These are phyloP conservation scores for Motacilla tschutschensis DNA, from an alignment of 2,113 vertebrate genomes.

Conservation along the genomic window DNA sequence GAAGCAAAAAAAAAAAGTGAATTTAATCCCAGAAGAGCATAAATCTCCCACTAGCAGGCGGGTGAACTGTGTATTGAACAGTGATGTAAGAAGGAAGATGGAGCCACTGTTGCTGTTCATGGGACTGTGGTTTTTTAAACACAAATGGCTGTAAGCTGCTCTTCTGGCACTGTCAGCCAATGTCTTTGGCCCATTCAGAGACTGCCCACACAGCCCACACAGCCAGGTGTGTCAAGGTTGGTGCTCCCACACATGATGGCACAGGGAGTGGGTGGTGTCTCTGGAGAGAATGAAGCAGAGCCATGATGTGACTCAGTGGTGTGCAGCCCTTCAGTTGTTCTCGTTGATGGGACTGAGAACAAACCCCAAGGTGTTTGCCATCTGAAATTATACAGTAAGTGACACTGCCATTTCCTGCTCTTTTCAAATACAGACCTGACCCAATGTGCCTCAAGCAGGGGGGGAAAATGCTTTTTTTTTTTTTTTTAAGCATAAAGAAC, in stretches of 20 bases:
- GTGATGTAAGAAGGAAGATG: background rate
- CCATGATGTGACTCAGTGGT: rapidly evolving
- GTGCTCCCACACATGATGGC: background rate
- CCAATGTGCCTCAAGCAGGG: background rate
- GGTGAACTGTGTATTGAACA: background rate
- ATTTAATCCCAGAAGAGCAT: background rate
- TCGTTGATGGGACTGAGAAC: background rate
- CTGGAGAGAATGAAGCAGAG: background rate
- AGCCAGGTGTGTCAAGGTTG: background rate
- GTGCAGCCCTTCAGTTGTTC: background rate
- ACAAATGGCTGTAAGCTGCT: background rate
- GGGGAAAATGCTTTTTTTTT: rapidly evolving
- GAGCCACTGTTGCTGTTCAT: background rate
- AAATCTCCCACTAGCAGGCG: background rate
- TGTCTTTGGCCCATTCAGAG: background rate
- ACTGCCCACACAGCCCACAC: rapidly evolving
- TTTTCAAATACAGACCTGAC: background rate
- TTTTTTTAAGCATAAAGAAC: background rate
- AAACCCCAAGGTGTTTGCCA: background rate
- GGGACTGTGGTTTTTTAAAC: background rate
- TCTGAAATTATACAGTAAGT: background rate
- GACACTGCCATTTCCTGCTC: background rate
- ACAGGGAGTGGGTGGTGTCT: background rate
- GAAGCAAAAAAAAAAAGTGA: background rate
- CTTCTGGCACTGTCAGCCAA: background rate